phyloP scores from a whole-genome alignment of 2,888 invertebrate species.

The Drosophila colorata region DNA sequence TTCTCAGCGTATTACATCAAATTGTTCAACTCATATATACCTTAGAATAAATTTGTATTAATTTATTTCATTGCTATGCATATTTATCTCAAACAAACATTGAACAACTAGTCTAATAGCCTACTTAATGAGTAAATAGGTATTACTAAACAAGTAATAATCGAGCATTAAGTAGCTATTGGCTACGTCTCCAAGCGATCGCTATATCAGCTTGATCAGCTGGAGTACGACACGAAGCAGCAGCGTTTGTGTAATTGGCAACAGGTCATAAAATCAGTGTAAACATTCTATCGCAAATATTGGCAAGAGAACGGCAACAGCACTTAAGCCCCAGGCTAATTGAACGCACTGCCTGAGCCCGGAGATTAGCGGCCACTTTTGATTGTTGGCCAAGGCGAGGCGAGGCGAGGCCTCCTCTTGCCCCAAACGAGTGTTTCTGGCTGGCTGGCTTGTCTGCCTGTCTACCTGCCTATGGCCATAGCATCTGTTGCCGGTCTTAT shows the following conservation, averaged over 20 bases:
- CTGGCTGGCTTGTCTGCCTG: no score
- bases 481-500: constrained; percentile 46
- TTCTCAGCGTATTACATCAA: no score
- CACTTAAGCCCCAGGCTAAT: constrained; percentile 6
- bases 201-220: constrained; percentile 1
- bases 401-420: constrained; percentile 3
- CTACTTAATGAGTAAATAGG: constrained; percentile 1
- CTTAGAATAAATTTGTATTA: neutral
- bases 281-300: constrained; percentile 54
- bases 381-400: constrained; percentile 42
- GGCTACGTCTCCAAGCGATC: neutral
- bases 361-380: constrained; percentile 28
- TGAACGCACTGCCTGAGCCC: constrained; percentile 8
- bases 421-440: no score
- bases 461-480: constrained; percentile 24
- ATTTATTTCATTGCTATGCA: neutral
- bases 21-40: no score
- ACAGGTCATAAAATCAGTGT: constrained; percentile 46
- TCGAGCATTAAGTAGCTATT: constrained; percentile 10
- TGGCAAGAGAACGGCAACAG: constrained; percentile 16
- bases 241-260: constrained; percentile 41
- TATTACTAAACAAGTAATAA: constrained; percentile 3
- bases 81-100: neutral
- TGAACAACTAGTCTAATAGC: neutral
- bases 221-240: constrained; percentile 3